Percentiles rank a stretch among this genome's conserved stretches.
phyloP scores from a whole-genome alignment of 2,797 vertebrate species.

The Sus cebifrons region DNA sequence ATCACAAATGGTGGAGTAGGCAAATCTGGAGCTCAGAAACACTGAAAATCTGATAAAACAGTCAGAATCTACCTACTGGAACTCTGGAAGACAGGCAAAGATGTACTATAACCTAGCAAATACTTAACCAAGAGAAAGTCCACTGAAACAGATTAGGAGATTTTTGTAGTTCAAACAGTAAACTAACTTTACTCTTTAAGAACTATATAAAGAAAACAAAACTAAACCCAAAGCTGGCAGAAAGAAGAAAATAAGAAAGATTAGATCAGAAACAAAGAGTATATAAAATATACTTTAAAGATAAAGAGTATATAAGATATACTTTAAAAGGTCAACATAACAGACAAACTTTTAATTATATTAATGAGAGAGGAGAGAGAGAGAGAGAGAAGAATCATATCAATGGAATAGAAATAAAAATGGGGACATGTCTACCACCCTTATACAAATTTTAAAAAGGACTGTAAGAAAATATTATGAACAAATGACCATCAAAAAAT shows the following conservation, averaged over 20 bases:
- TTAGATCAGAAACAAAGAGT: background rate
- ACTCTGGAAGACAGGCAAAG: background rate
- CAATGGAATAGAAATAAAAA: background rate
- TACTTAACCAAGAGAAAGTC: background rate
- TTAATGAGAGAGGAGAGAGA: background rate
- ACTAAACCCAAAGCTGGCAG: background rate
- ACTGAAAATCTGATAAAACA: background rate
- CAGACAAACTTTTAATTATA: background rate
- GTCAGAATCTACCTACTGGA: background rate
- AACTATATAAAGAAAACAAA: background rate
- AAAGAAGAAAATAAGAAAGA: constrained; percentile 25
- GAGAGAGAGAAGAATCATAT: background rate
- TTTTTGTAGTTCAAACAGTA: background rate
- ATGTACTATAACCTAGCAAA: background rate
- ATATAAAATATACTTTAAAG: background rate
- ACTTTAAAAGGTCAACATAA: background rate
- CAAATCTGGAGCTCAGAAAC: background rate
- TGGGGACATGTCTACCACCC: background rate
- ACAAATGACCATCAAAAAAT: background rate
- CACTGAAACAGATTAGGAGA: background rate
- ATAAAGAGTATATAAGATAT: background rate
- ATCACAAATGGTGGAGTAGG: background rate
- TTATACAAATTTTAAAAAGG: background rate
- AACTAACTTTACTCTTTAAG: background rate
- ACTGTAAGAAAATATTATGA: background rate